These are phyloP conservation scores for Leucoma salicis DNA, from an alignment of 2,888 invertebrate genomes.

Conservation along the genomic window DNA sequence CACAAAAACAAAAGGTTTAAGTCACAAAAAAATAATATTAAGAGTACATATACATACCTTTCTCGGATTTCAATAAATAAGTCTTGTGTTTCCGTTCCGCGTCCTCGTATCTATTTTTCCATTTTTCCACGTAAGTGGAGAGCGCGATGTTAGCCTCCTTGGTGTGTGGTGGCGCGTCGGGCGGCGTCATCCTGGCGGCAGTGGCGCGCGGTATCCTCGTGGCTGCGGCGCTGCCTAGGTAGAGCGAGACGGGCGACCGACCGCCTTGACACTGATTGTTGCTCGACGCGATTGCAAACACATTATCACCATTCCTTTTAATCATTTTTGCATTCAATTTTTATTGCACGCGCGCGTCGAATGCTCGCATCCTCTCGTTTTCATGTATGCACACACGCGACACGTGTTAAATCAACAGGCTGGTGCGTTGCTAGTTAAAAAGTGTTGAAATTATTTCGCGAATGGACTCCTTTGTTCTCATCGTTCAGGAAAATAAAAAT, in stretches of 20 bases:
- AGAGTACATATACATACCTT: conserved; percentile 81
- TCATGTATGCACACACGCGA: conserved; percentile 60
- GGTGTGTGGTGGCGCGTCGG: conserved; percentile 74
- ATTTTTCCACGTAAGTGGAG: conserved; percentile 80
- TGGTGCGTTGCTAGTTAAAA: conserved; percentile 51
- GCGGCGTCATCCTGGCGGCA: conserved; percentile 76
- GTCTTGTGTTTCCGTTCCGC: conserved; percentile 86
- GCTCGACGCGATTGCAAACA: conserved; percentile 79
- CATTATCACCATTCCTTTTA: conserved; percentile 81
- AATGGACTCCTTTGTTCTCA: conserved; percentile 73
- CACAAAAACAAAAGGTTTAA: conserved; percentile 38
- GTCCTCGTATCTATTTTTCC: conserved; percentile 88
- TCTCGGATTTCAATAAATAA: conserved; percentile 85
- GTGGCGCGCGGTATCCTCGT: conserved; percentile 79
- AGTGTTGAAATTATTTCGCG: conserved; percentile 55
- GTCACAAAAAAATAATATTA: conserved; percentile 25
- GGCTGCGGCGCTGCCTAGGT: conserved; percentile 57
- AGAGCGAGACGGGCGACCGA: conserved; percentile 74
- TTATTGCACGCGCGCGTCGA: conserved; percentile 68
- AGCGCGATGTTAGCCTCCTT: conserved; percentile 75
- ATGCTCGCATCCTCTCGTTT: conserved; percentile 66
- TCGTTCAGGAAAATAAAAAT: conserved; percentile 70
- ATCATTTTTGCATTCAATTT: conserved; percentile 79
- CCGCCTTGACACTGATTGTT: conserved; percentile 76
- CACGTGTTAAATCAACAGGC: conserved; percentile 77